Percentiles rank a stretch among this genome's conserved stretches.
Evolutionary conservation across 2,797 vertebrate genomes (phyloP).

Genomic region (Aeoliscus strigatus): DNA sequence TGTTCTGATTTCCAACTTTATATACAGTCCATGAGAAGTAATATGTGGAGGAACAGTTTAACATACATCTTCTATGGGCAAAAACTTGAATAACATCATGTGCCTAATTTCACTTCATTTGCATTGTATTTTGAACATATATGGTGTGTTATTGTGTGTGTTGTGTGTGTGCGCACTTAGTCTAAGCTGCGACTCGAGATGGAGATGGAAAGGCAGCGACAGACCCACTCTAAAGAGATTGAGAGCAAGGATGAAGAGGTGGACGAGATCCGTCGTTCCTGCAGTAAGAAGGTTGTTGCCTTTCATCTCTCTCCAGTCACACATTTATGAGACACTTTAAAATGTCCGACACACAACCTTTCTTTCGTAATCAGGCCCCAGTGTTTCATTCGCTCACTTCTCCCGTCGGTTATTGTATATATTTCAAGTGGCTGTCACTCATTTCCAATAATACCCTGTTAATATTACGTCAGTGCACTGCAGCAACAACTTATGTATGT

Average conservation of each 20-base stretch:
- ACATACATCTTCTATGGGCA: too few species aligned
- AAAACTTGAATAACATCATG: too few species aligned
- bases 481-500: not conserved
- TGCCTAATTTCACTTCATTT: too few species aligned
- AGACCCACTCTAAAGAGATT: constrained; percentile 93
- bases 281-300: constrained; percentile 85
- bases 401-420: not conserved
- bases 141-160: not conserved
- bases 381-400: too few species aligned
- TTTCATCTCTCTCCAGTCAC: constrained; percentile 5
- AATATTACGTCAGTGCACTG: too few species aligned
- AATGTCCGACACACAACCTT: constrained; percentile 2
- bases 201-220: constrained; percentile 93
- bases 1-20: too few species aligned
- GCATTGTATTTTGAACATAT: too few species aligned
- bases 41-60: too few species aligned
- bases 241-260: constrained; percentile 96
- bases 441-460: too few species aligned
- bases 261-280: constrained; percentile 91
- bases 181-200: constrained; percentile 95
- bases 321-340: not conserved
- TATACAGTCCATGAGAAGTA: too few species aligned
- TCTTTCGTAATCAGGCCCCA: not conserved
- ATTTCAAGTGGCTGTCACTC: not conserved
- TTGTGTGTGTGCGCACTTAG: constrained; percentile 47